Percentiles rank a stretch among this genome's conserved stretches.
Conservation (phyloP, 2,113 vertebrate species). For the Petroica traversi region DNA sequence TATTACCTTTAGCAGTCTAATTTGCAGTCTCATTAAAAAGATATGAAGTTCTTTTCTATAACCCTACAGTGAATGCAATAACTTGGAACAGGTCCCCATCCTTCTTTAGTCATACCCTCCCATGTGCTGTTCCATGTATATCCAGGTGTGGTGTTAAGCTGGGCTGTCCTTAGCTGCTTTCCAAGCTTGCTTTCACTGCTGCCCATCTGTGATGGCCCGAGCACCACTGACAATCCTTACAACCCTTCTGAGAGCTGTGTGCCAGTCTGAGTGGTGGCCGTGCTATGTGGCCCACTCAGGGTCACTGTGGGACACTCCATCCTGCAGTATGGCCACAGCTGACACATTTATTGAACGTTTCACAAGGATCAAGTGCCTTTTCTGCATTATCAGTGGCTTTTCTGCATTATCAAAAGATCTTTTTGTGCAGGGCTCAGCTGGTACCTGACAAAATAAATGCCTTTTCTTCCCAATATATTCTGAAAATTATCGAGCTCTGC, state of each 20-base stretch:
- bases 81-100: neutral
- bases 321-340: fast-evolving
- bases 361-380: neutral
- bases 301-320: neutral
- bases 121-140: neutral
- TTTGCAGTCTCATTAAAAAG: slow-evolving; percentile 49
- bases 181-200: neutral
- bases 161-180: neutral
- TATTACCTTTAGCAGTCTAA: slow-evolving; percentile 33
- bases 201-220: neutral
- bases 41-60: neutral
- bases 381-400: neutral
- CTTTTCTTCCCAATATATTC: neutral
- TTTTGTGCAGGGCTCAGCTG: neutral
- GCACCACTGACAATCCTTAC: fast-evolving
- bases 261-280: neutral
- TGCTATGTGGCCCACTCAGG: fast-evolving
- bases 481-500: neutral
- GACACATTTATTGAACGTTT: neutral
- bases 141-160: neutral
- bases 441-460: neutral
- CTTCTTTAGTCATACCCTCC: neutral
- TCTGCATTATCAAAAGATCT: neutral
- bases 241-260: neutral
- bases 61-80: neutral